Evolutionary conservation across 2,888 invertebrate genomes (phyloP).

Genomic region (Coremacera marginata): DNA sequence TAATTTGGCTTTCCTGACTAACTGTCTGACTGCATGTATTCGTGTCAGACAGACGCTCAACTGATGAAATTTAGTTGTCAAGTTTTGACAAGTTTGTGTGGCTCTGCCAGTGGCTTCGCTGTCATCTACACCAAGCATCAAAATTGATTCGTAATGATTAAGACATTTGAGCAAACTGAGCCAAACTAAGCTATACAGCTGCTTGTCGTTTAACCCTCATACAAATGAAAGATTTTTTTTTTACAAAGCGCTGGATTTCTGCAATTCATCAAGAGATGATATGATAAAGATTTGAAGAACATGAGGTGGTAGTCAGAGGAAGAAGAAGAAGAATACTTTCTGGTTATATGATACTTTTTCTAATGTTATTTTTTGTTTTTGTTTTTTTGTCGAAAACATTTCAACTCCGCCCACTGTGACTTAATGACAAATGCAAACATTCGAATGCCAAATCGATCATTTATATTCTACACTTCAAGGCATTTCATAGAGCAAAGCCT

Average conservation of each 20-base stretch:
- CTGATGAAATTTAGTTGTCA: slow-evolving; percentile 14
- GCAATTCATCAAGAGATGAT: slow-evolving; percentile 25
- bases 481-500: neutral
- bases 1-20: too few relatives aligned
- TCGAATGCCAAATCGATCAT: slow-evolving; percentile 37
- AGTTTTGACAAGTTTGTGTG: neutral
- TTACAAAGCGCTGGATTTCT: neutral
- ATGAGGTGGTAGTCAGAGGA: neutral
- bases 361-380: neutral
- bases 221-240: neutral
- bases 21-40: neutral
- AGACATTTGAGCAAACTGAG: slow-evolving; percentile 36
- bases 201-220: neutral
- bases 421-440: slow-evolving; percentile 40
- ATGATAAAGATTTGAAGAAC: neutral
- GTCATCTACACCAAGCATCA: slow-evolving; percentile 44
- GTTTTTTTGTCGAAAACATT: neutral
- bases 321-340: too few relatives aligned
- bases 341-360: slow-evolving; percentile 24
- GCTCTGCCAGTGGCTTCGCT: slow-evolving; percentile 22
- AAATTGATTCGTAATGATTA: slow-evolving; percentile 49
- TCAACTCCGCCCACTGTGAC: neutral
- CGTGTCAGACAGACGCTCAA: neutral
- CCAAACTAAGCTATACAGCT: neutral
- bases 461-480: slow-evolving; percentile 2